Evolutionary conservation across 2,888 invertebrate species (phyloP), one percentile per base, ranked within the genome.

Genomic region (Cloeon dipterum): DNA sequence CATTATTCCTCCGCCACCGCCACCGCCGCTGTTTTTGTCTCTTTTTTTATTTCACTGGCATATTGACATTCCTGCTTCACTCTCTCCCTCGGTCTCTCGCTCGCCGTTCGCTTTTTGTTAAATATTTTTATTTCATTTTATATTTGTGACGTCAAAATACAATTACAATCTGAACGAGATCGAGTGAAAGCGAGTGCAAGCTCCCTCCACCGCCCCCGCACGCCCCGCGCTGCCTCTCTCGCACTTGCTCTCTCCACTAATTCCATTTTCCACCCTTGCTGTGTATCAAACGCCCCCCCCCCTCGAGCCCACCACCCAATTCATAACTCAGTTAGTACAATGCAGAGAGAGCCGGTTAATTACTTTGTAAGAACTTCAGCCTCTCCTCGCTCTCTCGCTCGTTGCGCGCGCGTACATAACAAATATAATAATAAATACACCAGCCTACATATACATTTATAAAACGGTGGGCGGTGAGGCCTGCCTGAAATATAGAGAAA

Each of bases 331-430:
- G 29, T 29, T 29, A 29, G 29, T 29, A 29, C 29, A 29, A 29
- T 29, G 29, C 29, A 29, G 13, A 29, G n/a, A n/a, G 29, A 29
- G 29, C 29, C 29, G 29, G 29, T 29, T 29, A 29, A 29, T 29
- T 29, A 29, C 29, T 29, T 29, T 29, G 29, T 29, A 29, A 29
- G 29, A 29, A 29, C 29, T 29, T 23, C 11, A n/a, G n/a, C n/a
- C n/a, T n/a, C n/a, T n/a, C n/a, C n/a, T n/a, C n/a, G n/a, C n/a
- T n/a, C n/a, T n/a, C n/a, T n/a, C n/a, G n/a, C n/a, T n/a, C n/a
- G n/a, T n/a, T n/a, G n/a, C n/a, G n/a, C n/a, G n/a, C n/a, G n/a
- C n/a, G n/a, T n/a, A n/a, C n/a, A n/a, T n/a, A n/a, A n/a, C n/a
- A n/a, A n/a, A n/a, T n/a, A n/a, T n/a, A n/a, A n/a, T n/a, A n/a